Evolutionary conservation across 2,113 vertebrate species (phyloP).

Genomic region (Nothoprocta pentlandii): DNA sequence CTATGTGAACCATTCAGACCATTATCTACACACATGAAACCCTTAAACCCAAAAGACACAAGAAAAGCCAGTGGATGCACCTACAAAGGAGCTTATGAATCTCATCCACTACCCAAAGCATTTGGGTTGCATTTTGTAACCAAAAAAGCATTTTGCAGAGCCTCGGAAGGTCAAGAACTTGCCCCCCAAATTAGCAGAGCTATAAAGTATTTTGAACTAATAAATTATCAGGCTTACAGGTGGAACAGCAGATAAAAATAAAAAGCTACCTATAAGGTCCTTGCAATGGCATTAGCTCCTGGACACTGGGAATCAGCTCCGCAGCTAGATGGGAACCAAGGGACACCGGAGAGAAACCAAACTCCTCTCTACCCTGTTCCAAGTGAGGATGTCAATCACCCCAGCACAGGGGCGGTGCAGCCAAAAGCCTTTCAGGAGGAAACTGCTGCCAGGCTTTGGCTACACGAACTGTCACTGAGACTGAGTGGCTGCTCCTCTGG

Average conservation of each 20-base stretch:
- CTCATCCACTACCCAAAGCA: background rate
- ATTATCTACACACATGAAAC: background rate
- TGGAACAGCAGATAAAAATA: background rate
- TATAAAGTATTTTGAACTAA: background rate
- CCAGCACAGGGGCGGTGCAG: rapidly evolving
- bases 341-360: background rate
- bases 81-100: background rate
- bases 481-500: background rate
- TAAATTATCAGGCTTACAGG: background rate
- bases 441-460: background rate
- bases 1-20: background rate
- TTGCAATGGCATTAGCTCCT: background rate
- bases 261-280: background rate
- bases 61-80: background rate
- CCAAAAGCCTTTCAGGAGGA: background rate
- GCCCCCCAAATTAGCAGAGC: background rate
- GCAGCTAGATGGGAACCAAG: background rate
- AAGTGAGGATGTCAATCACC: background rate
- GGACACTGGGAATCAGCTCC: background rate
- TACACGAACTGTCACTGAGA: background rate
- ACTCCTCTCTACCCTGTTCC: background rate
- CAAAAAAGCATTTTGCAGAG: background rate
- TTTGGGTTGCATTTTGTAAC: no score
- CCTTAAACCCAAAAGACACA: background rate
- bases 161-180: background rate